These are phyloP conservation scores for Aegithalos caudatus DNA, from an alignment of 2,113 vertebrate genomes.

Conservation along the genomic window DNA sequence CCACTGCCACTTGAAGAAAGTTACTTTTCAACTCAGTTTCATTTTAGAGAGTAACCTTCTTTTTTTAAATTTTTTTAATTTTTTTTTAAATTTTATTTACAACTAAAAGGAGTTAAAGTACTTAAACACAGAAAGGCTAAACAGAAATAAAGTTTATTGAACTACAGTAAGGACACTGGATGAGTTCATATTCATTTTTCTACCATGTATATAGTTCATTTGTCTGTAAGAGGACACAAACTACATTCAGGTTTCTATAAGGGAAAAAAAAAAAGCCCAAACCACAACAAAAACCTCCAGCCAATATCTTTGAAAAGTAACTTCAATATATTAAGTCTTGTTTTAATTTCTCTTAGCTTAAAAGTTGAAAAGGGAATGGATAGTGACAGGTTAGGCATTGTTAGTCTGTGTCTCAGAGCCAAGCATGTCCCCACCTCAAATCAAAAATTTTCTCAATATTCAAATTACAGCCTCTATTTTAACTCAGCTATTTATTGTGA, in stretches of 20 bases:
- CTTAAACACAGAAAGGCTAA: not conserved
- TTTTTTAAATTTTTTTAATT: not conserved
- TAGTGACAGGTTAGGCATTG: not conserved
- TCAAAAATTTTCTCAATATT: not conserved
- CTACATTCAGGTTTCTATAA: not conserved
- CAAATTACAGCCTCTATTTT: not conserved
- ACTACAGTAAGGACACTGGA: not conserved
- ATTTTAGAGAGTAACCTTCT: not conserved
- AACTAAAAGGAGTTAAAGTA: not conserved
- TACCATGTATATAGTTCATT: not conserved
- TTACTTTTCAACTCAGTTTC: constrained; percentile 11
- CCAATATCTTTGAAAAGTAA: not conserved
- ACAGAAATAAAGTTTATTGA: not conserved
- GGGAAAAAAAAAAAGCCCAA: not conserved
- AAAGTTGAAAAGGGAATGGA: not conserved
- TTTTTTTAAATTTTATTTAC: not conserved
- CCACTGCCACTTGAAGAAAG: not conserved
- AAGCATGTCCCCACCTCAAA: not conserved
- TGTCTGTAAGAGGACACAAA: not conserved
- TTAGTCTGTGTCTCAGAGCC: not conserved
- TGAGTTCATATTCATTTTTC: not conserved
- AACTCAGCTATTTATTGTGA: not conserved
- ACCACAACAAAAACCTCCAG: not conserved
- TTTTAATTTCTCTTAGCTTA: not conserved
- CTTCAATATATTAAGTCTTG: not conserved